A percentile compares a stretch with the other conserved stretches of the same genome.
These are phyloP conservation scores for Bagarius yarrelli DNA, from an alignment of 2,113 vertebrate species.

Conservation along the genomic window DNA sequence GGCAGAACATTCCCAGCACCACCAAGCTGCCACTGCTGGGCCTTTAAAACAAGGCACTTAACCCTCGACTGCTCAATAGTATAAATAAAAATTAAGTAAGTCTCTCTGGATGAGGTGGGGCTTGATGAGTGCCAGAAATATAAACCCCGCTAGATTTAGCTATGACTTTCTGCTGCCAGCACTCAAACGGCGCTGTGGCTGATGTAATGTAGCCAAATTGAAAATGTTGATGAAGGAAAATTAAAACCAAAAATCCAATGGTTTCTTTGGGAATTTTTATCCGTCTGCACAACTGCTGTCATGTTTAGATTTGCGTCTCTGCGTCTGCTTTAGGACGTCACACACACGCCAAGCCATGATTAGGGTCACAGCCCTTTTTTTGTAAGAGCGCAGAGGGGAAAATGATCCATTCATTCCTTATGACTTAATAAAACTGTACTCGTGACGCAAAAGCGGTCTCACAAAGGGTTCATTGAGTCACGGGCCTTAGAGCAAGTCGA, in stretches of 20 bases:
- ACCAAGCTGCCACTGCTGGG: too few relatives aligned
- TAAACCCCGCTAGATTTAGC: too few relatives aligned
- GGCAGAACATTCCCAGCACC: too few relatives aligned
- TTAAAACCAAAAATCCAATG: not conserved
- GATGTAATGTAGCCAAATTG: not conserved
- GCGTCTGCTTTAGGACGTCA: conserved; percentile 58
- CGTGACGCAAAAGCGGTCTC: conserved; percentile 68
- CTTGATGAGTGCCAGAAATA: too few relatives aligned
- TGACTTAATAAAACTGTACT: conserved; percentile 61
- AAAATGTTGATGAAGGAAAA: not conserved
- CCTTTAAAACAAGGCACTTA: too few relatives aligned
- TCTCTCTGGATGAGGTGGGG: too few relatives aligned
- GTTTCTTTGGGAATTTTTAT: not conserved
- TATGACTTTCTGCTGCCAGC: not conserved
- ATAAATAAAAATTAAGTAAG: too few relatives aligned
- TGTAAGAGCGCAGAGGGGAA: conserved; percentile 52
- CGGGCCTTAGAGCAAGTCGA: conserved; percentile 32
- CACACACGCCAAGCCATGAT: conserved; percentile 59
- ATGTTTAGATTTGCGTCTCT: conserved; percentile 46
- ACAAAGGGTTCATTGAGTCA: conserved; percentile 77
- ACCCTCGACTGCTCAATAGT: too few relatives aligned
- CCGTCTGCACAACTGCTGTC: conserved; percentile 20
- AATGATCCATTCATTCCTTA: conserved; percentile 58
- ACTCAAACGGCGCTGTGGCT: not conserved
- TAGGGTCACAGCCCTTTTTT: conserved; percentile 58